phyloP scores from a whole-genome alignment of 2,888 invertebrate genomes.

The Agriotes lineatus region DNA sequence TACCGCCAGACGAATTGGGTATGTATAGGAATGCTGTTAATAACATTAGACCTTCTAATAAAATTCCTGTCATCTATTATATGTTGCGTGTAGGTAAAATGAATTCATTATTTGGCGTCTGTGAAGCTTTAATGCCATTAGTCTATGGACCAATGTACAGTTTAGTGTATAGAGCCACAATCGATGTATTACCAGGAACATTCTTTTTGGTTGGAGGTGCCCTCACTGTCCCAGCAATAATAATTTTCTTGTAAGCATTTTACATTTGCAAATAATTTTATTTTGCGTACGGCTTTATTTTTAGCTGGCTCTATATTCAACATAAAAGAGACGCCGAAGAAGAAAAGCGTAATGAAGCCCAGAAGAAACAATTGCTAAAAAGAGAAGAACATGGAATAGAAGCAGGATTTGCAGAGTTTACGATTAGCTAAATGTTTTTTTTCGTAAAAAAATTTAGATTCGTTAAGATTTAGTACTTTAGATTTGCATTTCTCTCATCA shows the following conservation, averaged over 20 bases:
- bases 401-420: background rate
- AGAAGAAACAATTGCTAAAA: conserved; percentile 8
- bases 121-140: conserved; percentile 59
- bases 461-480: no score
- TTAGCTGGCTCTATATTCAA: conserved; percentile 64
- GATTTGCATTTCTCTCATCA: no score
- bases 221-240: conserved; percentile 59
- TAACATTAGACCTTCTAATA: no score
- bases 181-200: conserved; percentile 53
- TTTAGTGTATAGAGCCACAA: conserved; percentile 10
- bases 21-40: no score
- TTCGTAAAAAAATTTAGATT: no score
- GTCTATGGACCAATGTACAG: conserved; percentile 50
- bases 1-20: conserved; percentile 68
- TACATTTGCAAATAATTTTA: background rate
- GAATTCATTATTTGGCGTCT: conserved; percentile 61
- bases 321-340: conserved; percentile 61
- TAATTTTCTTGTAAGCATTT: conserved; percentile 61
- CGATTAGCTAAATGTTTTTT: background rate
- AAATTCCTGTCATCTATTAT: no score
- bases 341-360: conserved; percentile 51
- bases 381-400: background rate
- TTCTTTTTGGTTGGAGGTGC: conserved; percentile 57
- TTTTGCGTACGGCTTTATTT: conserved; percentile 38
- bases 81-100: conserved; percentile 63